Conservation (phyloP, 2,797 vertebrate species). For the Aviceda leuphotes region DNA sequence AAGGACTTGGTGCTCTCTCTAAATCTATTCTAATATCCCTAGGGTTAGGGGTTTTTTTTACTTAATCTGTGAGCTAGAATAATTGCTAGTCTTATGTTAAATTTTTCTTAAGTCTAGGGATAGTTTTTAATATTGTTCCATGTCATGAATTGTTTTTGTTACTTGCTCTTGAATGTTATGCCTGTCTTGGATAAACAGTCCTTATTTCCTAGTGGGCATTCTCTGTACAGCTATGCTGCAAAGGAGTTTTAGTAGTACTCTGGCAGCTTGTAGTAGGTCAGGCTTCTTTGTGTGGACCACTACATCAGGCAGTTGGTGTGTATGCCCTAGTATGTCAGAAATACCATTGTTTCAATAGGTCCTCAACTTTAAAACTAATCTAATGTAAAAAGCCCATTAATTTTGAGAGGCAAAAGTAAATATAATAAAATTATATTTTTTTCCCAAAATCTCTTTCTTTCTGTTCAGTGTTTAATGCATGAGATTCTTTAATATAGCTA, state of each 20-base stretch:
- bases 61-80: neutral
- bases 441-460: neutral
- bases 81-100: neutral
- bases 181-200: neutral
- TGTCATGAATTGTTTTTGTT: neutral
- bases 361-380: neutral
- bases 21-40: neutral
- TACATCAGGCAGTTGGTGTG: neutral
- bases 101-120: neutral
- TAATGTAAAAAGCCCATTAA: neutral
- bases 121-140: neutral
- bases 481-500: neutral
- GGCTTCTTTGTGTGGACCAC: neutral
- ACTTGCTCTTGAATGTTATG: neutral
- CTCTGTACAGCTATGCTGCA: neutral
- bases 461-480: neutral
- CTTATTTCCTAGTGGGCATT: neutral
- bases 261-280: neutral
- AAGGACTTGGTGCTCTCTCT: neutral
- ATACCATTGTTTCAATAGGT: neutral
- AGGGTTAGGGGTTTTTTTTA: neutral
- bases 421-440: neutral
- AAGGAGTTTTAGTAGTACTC: neutral
- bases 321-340: neutral
- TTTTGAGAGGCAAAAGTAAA: neutral